Evolutionary conservation across 2,797 vertebrate genomes (phyloP).

Genomic region (Coracias cyanogaster): DNA sequence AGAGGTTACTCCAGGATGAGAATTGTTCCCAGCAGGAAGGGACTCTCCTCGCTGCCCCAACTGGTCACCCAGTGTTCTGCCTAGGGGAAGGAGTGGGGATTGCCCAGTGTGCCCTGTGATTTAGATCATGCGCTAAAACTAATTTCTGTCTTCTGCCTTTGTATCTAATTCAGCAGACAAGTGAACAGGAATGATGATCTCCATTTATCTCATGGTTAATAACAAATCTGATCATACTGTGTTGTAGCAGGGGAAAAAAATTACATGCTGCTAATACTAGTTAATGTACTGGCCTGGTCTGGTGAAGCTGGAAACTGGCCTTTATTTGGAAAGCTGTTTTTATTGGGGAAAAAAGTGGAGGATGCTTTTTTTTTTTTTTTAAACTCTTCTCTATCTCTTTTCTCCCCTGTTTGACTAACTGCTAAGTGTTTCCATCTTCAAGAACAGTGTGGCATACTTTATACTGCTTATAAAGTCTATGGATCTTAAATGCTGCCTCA

Average conservation of each 20-base stretch:
- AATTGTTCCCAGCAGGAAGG: not conserved
- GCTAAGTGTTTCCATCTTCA: not conserved
- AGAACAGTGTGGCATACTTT: not conserved
- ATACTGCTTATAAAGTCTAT: not conserved
- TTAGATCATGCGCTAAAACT: not conserved
- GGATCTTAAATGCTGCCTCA: not conserved
- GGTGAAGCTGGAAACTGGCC: not conserved
- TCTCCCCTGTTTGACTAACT: not conserved
- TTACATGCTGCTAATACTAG: not conserved
- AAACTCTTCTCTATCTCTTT: not conserved
- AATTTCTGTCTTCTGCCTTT: not conserved
- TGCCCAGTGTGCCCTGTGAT: not conserved
- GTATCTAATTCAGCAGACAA: not conserved
- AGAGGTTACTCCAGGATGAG: not conserved
- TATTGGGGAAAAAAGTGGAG: accelerated
- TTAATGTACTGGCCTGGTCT: not conserved
- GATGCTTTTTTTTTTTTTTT: no score
- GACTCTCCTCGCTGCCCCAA: accelerated
- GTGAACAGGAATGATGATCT: not conserved
- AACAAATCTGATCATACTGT: not conserved
- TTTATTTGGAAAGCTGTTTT: not conserved
- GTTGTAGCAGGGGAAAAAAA: not conserved
- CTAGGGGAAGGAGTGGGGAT: not conserved
- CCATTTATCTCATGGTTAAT: not conserved
- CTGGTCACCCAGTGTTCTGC: not conserved